These are phyloP conservation scores for Scaptomyza tumidula DNA, from an alignment of 2,888 invertebrate genomes.

Conservation along the genomic window DNA sequence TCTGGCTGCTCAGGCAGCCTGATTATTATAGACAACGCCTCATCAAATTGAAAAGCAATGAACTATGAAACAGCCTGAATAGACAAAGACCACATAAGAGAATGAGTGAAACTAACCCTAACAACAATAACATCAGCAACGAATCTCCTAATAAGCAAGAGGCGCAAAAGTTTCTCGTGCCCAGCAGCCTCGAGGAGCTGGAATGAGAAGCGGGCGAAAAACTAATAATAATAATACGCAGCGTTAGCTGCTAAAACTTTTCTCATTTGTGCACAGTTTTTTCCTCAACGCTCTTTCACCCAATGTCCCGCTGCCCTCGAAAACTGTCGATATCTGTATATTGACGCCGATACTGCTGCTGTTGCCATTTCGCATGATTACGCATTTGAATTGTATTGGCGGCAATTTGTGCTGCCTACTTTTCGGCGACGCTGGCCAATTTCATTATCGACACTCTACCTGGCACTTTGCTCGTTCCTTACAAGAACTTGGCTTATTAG, in stretches of 20 bases:
- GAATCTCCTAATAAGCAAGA: conserved; percentile 48
- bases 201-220: conserved; percentile 46
- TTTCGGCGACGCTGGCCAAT: conserved; percentile 38
- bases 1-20: conserved; percentile 60
- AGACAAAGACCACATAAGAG: not conserved
- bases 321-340: conserved; percentile 23
- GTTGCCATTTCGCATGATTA: conserved; percentile 70
- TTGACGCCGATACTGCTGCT: conserved; percentile 9
- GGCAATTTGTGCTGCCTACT: conserved; percentile 36
- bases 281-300: not conserved
- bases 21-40: conserved; percentile 82
- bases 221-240: conserved; percentile 77
- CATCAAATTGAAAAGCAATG: conserved; percentile 84
- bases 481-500: conserved; percentile 45
- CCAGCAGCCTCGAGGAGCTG: conserved; percentile 1
- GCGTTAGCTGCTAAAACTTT: conserved; percentile 71
- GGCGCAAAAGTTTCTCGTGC: conserved; percentile 54
- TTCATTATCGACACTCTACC: conserved; percentile 53
- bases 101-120: conserved; percentile 34
- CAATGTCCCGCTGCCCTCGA: not conserved
- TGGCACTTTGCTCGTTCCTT: conserved; percentile 13
- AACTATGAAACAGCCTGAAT: conserved; percentile 79
- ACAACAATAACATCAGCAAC: conserved; percentile 19
- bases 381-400: conserved; percentile 72
- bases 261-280: conserved; percentile 70